Evolutionary conservation across 64 coral and sea anemone species (phyloP).

Genomic region (Actinia equina): DNA sequence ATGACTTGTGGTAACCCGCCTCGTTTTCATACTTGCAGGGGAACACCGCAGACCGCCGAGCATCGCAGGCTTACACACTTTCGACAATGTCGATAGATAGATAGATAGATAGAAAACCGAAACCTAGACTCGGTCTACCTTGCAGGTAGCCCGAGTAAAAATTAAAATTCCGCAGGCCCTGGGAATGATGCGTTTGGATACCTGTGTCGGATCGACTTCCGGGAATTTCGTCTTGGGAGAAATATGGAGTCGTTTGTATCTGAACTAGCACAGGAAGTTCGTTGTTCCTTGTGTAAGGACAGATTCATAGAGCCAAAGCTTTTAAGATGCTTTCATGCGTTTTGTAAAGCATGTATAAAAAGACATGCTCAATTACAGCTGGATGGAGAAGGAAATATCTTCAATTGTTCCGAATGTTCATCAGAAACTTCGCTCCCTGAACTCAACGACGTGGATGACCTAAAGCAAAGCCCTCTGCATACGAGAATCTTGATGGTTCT

Average conservation of each 20-base stretch:
- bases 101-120: too few relatives aligned
- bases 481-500: constrained; percentile 2
- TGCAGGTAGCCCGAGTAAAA: too few relatives aligned
- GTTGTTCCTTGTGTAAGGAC: neutral
- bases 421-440: neutral
- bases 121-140: too few relatives aligned
- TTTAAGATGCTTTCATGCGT: constrained; percentile 13
- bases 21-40: too few relatives aligned
- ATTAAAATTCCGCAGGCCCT: too few relatives aligned
- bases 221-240: neutral
- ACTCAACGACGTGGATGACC: neutral
- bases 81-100: too few relatives aligned
- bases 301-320: neutral
- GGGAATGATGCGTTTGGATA: neutral
- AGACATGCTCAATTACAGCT: neutral
- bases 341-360: constrained; percentile 6
- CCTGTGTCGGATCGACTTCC: neutral
- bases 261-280: neutral
- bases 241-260: constrained; percentile 7
- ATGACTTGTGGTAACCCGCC: too few relatives aligned
- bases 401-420: neutral
- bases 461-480: neutral
- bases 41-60: too few relatives aligned
- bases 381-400: neutral
- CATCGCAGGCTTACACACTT: too few relatives aligned